Evolutionary conservation across 2,797 vertebrate species (phyloP).

Genomic region (Lacerta bilineata): DNA sequence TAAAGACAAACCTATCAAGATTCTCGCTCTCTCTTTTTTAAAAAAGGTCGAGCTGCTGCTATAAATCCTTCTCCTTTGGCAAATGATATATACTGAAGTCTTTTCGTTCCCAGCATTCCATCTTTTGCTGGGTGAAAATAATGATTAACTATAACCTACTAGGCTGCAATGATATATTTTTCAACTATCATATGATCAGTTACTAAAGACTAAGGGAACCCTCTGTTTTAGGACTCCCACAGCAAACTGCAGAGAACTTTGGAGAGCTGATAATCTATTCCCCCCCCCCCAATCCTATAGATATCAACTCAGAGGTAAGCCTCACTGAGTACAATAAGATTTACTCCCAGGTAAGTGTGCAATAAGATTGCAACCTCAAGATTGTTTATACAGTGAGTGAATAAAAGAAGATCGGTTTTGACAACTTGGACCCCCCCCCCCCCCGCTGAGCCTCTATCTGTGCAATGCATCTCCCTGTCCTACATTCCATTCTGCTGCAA

Average conservation of each 20-base stretch:
- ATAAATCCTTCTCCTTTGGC: conserved; percentile 71
- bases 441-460: conserved; percentile 52
- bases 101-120: conserved; percentile 62
- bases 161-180: conserved; percentile 20
- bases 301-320: background rate
- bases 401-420: conserved; percentile 68
- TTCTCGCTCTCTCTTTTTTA: conserved; percentile 30
- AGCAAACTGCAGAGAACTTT: conserved; percentile 54
- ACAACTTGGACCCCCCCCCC: conserved; percentile 57
- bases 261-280: conserved; percentile 59
- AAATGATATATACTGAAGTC: conserved; percentile 60
- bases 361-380: conserved; percentile 41
- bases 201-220: conserved; percentile 64
- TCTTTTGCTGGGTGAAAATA: conserved; percentile 62
- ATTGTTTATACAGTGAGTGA: conserved; percentile 52
- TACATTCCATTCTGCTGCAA: conserved; percentile 71
- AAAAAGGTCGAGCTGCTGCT: conserved; percentile 44
- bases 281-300: background rate
- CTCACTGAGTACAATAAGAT: background rate
- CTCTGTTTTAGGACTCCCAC: conserved; percentile 41
- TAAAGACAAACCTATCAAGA: conserved; percentile 57
- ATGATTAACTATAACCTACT: conserved; percentile 58
- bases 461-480: conserved; percentile 66
- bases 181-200: background rate
- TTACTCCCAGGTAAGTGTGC: background rate